Base-by-base conservation (phyloP, 1,140 invertebrate species). In the Octopus bimaculoides region DNA sequence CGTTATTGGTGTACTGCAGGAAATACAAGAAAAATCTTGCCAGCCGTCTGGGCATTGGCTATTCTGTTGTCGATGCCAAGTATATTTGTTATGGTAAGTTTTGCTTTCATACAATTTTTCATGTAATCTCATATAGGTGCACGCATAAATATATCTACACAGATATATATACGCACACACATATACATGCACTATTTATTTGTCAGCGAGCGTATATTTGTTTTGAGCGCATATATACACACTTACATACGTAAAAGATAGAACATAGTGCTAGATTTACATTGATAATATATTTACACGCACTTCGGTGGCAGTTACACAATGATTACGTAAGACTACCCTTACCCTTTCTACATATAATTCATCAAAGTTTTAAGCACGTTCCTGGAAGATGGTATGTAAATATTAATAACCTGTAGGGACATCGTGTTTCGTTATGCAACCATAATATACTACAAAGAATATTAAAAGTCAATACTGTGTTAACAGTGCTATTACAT, bases 1-100 rank as follows among this genome's bases (percentile, higher is more conserved):
- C 92, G 94, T 81, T 94, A 94, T 83, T 92, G 93, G n/a, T 94
- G 93, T 81, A 94, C 93, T 0, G 92, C 93, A 79, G 93, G 93
- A 81, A 93, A 94, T 85, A 93, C 94, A 1, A 92, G 92, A 82
- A 92, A 91, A 82, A 93, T 94, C 71, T 92, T 94, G 73, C 85
- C 92, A n/a, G 85, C 91, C 52, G 93, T 92, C 5, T 95, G 94
- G 94, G 82, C 92, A 1, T 82, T 92, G 4, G 92, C 94, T 4
- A 71, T 85, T 26, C 54, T 85, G 3, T 77, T 89, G 4, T 88
- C 88, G 1, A 81, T 84, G n/a, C 88, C 89, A 5, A 82, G 85
- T 90, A 88, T 93, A 17, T 89, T 90, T 77, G 89, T 93, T 12
- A 92, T 83, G 84, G 86, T 88, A 79, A 82, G 85, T 82, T 17